phyloP scores from a whole-genome alignment of 1,140 invertebrate genomes.

The Bombus consobrinus region DNA sequence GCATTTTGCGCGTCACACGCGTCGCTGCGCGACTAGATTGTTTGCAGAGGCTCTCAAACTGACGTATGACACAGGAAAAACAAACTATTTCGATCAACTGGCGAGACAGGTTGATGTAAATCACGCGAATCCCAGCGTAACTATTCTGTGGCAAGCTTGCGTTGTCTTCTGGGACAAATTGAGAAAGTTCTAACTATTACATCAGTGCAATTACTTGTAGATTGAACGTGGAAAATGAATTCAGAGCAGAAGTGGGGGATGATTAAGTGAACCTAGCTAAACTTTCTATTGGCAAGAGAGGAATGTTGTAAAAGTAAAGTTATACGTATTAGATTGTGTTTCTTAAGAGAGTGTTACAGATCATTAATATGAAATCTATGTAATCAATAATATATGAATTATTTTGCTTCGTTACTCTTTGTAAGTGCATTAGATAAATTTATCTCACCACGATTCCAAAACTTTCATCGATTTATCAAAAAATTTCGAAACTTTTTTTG shows the following conservation, averaged over 20 bases:
- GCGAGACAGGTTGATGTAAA: conserved; percentile 40
- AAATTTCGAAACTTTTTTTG: too few relatives aligned
- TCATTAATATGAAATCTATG: neutral
- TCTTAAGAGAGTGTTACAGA: neutral
- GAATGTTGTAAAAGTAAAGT: neutral
- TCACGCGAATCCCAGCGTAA: neutral
- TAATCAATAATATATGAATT: too few relatives aligned
- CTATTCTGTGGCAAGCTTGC: neutral
- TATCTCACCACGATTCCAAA: too few relatives aligned
- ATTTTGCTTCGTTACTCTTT: neutral
- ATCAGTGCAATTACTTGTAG: too few relatives aligned
- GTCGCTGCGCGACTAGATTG: conserved; percentile 83
- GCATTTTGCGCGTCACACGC: conserved; percentile 83
- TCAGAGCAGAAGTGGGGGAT: neutral
- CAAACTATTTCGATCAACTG: conserved; percentile 50
- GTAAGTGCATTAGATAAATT: too few relatives aligned
- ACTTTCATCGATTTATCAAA: too few relatives aligned
- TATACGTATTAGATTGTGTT: neutral
- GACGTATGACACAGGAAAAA: conserved; percentile 35
- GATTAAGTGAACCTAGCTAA: neutral
- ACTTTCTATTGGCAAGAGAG: neutral
- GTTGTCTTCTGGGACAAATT: neutral
- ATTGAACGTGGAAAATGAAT: neutral
- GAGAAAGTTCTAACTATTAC: neutral
- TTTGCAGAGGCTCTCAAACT: conserved; percentile 83